Conservation (phyloP, 2,888 invertebrate species). For the Mallateleia sp. region DNA sequence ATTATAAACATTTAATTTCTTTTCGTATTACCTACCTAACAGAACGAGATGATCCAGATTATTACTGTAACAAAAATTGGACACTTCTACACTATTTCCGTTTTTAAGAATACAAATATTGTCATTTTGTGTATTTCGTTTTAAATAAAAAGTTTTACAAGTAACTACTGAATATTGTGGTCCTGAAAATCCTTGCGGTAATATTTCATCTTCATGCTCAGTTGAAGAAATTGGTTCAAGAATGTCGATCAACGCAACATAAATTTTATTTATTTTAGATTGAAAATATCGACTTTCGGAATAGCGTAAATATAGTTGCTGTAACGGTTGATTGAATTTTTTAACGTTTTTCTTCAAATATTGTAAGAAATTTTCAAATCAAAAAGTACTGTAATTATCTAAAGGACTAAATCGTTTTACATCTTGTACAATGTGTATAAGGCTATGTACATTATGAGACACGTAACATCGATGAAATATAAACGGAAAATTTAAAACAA, state of each 20-base stretch:
- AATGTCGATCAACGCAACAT: background rate
- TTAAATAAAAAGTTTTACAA: conserved; percentile 27
- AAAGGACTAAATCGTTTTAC: conserved; percentile 35
- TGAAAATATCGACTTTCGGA: background rate
- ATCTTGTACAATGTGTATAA: conserved; percentile 39
- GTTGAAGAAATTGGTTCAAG: conserved; percentile 6
- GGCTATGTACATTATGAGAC: conserved; percentile 29
- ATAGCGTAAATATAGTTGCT: conserved; percentile 30
- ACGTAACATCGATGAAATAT: conserved; percentile 15
- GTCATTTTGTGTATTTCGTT: conserved; percentile 20
- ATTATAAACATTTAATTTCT: background rate
- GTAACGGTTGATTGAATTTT: conserved; percentile 37
- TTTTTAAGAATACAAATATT: conserved; percentile 17
- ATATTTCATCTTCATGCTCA: conserved; percentile 12
- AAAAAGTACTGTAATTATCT: conserved; percentile 40
- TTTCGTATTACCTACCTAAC: background rate
- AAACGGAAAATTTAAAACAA: conserved; percentile 36
- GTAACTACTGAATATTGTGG: conserved; percentile 21
- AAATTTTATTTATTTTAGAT: background rate
- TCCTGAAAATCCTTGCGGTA: conserved; percentile 9
- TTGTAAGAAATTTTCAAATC: conserved; percentile 50
- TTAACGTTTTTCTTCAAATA: conserved; percentile 43
- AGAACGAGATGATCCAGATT: background rate
- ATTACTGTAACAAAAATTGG: conserved; percentile 7
- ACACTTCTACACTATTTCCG: background rate